Evolutionary conservation across 2,113 vertebrate genomes (phyloP), one percentile per base, ranked within the genome.

Genomic region (Dermatemys mawii): DNA sequence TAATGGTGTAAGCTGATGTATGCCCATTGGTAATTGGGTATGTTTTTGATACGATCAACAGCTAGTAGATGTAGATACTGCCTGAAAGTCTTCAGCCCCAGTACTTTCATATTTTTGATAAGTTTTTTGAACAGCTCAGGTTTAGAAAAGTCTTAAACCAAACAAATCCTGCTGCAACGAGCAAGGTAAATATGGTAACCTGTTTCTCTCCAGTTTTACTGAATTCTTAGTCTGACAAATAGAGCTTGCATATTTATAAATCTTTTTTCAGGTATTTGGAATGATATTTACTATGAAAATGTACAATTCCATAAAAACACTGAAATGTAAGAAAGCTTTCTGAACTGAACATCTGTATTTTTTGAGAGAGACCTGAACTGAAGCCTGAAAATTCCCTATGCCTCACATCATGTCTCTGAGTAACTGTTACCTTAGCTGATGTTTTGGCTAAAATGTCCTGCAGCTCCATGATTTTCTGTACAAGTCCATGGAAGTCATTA

Each of bases 401-500:
- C 86, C 13, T 54, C 24, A 5, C 16, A 16, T 2, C 53, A 7
- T 32, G n/a, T 73, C 79, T 95, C 17, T 85, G 38, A 90, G 51
- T n/a, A 91, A 78, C 3, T 81, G 55, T 97, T 99, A 99, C 99
- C 99, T 99, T 99, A 97, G 99, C 99, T 96, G 99, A 99, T 79
- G 99, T 99, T 98, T 99, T 99, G 76, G 99, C 99, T 88, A 99
- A 98, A 97, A 99, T 98, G 67, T 99, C 99, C 97, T 99, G 99
- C 54, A 99, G 97, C 92, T 99, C 99, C 99, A 99, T 99, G 95
- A 99, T 99, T 98, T 99, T 99, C 98, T 99, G 99, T 95, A 99
- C 99, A 29, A 99, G 99, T 84, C 99, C 99, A 75, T 99, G 99
- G 98, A 99, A 99, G 95, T 99, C 99, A 94, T 99, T 99, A 97